Evolutionary conservation across 2,113 vertebrate genomes (phyloP).

Genomic region (Hemichromis elongatus): DNA sequence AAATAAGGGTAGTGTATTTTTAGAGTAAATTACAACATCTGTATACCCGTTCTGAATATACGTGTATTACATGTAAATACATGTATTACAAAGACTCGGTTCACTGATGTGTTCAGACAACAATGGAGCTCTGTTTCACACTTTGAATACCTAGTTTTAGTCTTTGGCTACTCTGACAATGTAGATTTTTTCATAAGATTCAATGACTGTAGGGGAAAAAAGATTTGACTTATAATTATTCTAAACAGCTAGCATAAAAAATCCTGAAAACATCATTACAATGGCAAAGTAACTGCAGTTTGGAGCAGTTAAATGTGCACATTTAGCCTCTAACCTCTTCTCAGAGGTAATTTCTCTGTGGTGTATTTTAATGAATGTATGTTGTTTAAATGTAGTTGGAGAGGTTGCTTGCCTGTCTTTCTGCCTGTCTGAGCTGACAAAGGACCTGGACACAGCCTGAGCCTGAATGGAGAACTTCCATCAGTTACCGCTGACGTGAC

Average conservation of each 20-base stretch:
- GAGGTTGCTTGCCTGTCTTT: conserved; percentile 21
- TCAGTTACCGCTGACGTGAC: conserved; percentile 57
- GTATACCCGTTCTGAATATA: neutral
- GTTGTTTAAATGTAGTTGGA: conserved; percentile 53
- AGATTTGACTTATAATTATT: neutral
- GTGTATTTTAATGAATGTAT: conserved; percentile 58
- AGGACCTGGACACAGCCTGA: conserved; percentile 39
- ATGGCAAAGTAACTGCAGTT: conserved; percentile 10
- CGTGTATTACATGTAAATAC: neutral
- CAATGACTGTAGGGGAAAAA: neutral
- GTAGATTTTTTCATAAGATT: neutral
- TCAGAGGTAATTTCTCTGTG: conserved; percentile 39
- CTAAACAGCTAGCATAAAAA: neutral
- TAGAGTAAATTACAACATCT: neutral
- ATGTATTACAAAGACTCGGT: neutral
- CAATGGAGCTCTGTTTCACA: neutral
- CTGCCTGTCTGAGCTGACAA: conserved; percentile 36
- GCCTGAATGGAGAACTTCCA: conserved; percentile 42
- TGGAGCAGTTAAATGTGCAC: conserved; percentile 37
- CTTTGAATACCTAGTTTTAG: neutral
- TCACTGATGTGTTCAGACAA: neutral
- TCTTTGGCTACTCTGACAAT: neutral
- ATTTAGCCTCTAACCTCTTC: conserved; percentile 54
- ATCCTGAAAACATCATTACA: neutral
- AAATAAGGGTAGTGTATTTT: neutral